A percentile compares a stretch with the other conserved stretches of the same genome.
phyloP scores from a whole-genome alignment of 2,888 invertebrate species.

The Hypolimnas misippus region DNA sequence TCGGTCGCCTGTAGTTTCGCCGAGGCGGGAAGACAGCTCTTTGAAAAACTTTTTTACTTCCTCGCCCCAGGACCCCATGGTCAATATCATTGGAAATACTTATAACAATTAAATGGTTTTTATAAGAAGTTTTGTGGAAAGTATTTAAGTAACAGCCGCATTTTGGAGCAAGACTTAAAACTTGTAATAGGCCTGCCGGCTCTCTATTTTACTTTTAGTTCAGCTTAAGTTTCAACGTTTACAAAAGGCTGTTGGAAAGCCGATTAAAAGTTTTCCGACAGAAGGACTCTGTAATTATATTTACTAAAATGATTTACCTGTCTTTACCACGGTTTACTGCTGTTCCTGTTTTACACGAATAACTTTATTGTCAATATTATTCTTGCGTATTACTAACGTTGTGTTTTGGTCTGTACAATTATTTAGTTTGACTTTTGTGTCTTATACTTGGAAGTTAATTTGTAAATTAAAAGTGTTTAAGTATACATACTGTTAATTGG shows the following conservation, averaged over 20 bases:
- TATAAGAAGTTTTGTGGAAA: neutral
- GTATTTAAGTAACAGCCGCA: neutral
- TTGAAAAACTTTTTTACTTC: too few species aligned
- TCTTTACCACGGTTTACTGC: constrained; percentile 22
- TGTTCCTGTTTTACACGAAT: constrained; percentile 11
- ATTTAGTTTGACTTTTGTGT: neutral
- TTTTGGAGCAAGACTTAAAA: neutral
- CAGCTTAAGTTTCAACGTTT: constrained; percentile 32
- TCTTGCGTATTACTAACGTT: constrained; percentile 1
- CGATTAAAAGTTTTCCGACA: constrained; percentile 37
- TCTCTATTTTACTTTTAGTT: constrained; percentile 11
- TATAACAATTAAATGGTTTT: too few species aligned
- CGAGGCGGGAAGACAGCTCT: too few species aligned
- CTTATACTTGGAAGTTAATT: neutral
- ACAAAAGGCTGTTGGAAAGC: constrained; percentile 34
- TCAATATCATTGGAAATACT: too few species aligned
- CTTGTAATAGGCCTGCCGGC: neutral
- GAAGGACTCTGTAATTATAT: constrained; percentile 37
- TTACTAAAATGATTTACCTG: constrained; percentile 37
- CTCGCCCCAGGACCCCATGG: too few species aligned
- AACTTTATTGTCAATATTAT: constrained; percentile 20
- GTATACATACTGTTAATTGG: too few species aligned
- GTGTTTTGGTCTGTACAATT: neutral
- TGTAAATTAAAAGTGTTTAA: neutral
- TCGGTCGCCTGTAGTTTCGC: too few species aligned